These are phyloP conservation scores for Falco punctatus DNA, from an alignment of 2,113 vertebrate species.

Conservation along the genomic window DNA sequence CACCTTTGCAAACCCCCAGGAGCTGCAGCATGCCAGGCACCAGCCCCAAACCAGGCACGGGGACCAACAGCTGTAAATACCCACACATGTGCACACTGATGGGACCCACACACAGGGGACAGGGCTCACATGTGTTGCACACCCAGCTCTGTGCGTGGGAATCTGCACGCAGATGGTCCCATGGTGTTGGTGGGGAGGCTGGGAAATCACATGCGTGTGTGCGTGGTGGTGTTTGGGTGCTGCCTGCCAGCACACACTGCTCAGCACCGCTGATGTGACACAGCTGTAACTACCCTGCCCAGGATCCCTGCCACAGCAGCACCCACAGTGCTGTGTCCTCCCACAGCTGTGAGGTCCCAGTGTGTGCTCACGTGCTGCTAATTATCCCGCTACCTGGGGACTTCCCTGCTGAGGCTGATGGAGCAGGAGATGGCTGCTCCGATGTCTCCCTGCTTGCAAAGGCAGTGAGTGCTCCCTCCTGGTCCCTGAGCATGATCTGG, in stretches of 20 bases:
- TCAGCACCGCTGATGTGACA: neutral
- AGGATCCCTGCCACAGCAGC: neutral
- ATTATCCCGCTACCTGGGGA: conserved; percentile 9
- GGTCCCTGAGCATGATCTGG: neutral
- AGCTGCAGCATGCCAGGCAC: neutral
- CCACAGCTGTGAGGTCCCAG: neutral
- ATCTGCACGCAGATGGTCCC: conserved; percentile 19
- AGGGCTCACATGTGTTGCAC: neutral
- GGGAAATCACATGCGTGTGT: neutral
- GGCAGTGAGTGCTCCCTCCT: neutral
- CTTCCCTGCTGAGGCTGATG: neutral
- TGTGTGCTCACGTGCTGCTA: neutral
- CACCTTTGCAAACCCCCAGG: neutral
- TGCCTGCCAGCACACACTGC: neutral
- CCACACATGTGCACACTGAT: rapidly evolving
- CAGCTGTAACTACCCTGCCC: neutral
- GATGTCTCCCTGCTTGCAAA: neutral
- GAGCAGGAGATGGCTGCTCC: neutral
- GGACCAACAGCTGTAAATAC: neutral
- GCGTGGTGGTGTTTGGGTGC: neutral
- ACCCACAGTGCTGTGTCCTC: neutral
- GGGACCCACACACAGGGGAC: neutral
- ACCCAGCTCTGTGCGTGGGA: neutral
- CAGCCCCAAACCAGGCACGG: neutral
- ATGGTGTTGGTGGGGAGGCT: neutral